phyloP scores from a whole-genome alignment of 2,113 vertebrate genomes.

The Ictalurus punctatus region DNA sequence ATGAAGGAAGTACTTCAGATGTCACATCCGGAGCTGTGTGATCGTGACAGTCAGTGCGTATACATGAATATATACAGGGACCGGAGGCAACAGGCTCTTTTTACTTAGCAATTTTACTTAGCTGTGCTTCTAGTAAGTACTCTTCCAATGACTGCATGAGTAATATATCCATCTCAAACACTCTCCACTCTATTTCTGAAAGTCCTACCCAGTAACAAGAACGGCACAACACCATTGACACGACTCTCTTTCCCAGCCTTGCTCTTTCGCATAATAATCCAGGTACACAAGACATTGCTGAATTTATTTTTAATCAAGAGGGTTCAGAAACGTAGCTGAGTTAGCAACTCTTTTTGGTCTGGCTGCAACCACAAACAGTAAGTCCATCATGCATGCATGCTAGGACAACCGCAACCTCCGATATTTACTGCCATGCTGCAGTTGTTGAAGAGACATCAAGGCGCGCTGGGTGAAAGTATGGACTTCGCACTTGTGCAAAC shows the following conservation, averaged over 20 bases:
- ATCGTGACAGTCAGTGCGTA: not conserved
- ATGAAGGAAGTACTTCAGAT: not conserved
- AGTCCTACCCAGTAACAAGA: not conserved
- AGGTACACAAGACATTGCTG: not conserved
- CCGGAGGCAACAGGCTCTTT: not conserved
- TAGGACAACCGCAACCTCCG: not conserved
- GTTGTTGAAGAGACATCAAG: not conserved
- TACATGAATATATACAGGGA: not conserved
- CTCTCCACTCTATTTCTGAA: not conserved
- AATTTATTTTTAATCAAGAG: not conserved
- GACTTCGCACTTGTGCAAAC: slow-evolving; percentile 20
- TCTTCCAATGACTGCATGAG: not conserved
- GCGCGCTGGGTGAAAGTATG: slow-evolving; percentile 9
- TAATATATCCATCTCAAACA: not conserved
- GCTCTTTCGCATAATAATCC: not conserved
- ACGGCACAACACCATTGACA: not conserved
- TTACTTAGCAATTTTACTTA: not conserved
- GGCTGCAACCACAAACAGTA: slow-evolving; percentile 9
- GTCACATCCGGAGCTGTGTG: not conserved
- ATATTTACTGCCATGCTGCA: slow-evolving; percentile 26
- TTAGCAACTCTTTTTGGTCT: not conserved
- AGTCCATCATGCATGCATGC: not conserved
- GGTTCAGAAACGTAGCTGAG: not conserved
- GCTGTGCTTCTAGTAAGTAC: not conserved
- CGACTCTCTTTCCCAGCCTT: not conserved